Evolutionary conservation across 2,113 vertebrate genomes (phyloP), one percentile per base, ranked within the genome.

Genomic region (Neoarius graeffei): DNA sequence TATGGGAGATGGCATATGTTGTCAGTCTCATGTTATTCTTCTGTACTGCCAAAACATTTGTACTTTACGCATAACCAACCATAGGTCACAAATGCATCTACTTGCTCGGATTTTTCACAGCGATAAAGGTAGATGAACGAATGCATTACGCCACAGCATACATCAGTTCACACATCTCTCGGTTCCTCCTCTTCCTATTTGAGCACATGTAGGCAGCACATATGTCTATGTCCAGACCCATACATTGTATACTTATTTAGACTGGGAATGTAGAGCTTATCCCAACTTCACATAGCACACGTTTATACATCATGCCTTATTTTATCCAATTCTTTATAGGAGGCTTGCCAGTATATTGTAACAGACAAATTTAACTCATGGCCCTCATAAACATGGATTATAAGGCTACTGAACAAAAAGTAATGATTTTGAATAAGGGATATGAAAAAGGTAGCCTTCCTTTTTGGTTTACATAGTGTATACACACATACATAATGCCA

Each of bases 11-110:
- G 74, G 48, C 76, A 90, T 19, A 62, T 81, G 81, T 81, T 90
- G 62, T 27, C 66, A 52, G 86, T 69, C 20, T 64, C 35, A 56
- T 80, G 60, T 23, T 62, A 64, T 20, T 54, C 23, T 85, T 69
- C 89, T 85, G n/a, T 84, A 82, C 86, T 86, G 62, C 74, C 62
- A 73, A 86, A 88, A 74, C 19, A 76, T 59, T 74, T 64, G 85
- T 85, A 81, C 27, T 84, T 35, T 59, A 86, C 30, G 17, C 67
- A 82, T 48, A 74, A 7, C 42, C 64, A 57, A 85, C 23, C 23
- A 79, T 64, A n/a, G 57, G 8, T 85, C 30, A 85, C 57, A 10
- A 74, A 84, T 81, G 74, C 30, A 81, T 81, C 76, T 69, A 74
- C 48, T 19, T 86, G 74, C 35, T 66, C 17, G 54, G 42, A 52